Conservation (phyloP, 1,140 invertebrate genomes). For the Monomorium pharaonis region DNA sequence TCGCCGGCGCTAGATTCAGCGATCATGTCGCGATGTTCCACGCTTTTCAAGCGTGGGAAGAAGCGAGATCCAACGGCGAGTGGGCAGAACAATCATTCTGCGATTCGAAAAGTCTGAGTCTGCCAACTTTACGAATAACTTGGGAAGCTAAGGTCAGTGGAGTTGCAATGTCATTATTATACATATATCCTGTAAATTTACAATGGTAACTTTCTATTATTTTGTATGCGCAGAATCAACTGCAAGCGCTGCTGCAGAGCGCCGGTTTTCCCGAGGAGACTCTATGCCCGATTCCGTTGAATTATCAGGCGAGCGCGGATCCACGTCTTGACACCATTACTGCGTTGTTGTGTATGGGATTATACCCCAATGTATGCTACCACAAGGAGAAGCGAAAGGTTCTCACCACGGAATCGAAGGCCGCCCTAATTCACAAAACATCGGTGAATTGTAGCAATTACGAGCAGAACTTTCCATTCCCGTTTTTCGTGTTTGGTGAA, state of each 20-base stretch:
- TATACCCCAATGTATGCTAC: constrained; percentile 98
- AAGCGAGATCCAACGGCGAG: constrained; percentile 91
- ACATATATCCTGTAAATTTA: background rate
- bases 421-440: constrained; percentile 97
- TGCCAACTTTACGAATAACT: constrained; percentile 95
- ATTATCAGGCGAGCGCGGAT: constrained; percentile 92
- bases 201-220: background rate
- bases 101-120: constrained; percentile 94
- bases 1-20: constrained; percentile 94
- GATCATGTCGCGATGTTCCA: constrained; percentile 98
- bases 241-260: constrained; percentile 92
- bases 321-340: constrained; percentile 94
- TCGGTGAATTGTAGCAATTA: constrained; percentile 97
- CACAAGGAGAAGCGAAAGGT: constrained; percentile 98
- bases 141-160: constrained; percentile 93
- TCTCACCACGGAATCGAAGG: constrained; percentile 97
- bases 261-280: constrained; percentile 96
- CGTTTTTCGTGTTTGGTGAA: constrained; percentile 99
- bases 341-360: constrained; percentile 94
- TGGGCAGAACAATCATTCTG: constrained; percentile 94
- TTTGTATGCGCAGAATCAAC: constrained; percentile 89
- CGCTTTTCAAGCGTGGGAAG: constrained; percentile 96
- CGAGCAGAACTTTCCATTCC: constrained; percentile 94
- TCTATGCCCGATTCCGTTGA: constrained; percentile 87
- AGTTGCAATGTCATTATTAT: background rate